phyloP scores from a whole-genome alignment of 1,140 invertebrate genomes.

The Ips typographus region DNA sequence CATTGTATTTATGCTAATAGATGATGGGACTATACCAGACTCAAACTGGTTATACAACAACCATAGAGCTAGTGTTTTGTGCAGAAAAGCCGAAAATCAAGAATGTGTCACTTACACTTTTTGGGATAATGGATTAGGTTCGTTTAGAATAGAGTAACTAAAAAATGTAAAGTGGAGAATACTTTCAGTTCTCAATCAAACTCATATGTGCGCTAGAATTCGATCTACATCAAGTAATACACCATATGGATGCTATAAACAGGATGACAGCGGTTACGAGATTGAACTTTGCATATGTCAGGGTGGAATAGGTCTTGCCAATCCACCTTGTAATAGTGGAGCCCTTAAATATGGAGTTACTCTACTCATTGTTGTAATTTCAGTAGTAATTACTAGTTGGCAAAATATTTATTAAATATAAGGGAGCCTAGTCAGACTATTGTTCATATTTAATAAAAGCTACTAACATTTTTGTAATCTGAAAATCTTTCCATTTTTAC shows the following conservation, averaged over 20 bases:
- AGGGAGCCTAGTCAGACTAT: too few relatives aligned
- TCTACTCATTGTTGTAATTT: too few relatives aligned
- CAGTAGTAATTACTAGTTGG: too few relatives aligned
- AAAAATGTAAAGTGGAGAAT: background rate
- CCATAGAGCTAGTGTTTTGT: conserved; percentile 51
- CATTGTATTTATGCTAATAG: conserved; percentile 42
- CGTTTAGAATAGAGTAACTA: conserved; percentile 28
- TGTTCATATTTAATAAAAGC: too few relatives aligned
- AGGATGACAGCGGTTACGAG: conserved; percentile 36
- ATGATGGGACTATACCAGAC: conserved; percentile 52
- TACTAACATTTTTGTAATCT: too few relatives aligned
- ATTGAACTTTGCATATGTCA: conserved; percentile 43
- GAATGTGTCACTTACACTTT: conserved; percentile 58
- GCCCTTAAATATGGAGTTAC: background rate
- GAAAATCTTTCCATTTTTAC: too few relatives aligned
- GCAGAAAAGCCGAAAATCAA: conserved; percentile 52
- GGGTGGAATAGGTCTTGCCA: conserved; percentile 11
- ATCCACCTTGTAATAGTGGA: conserved; percentile 14
- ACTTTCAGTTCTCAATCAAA: conserved; percentile 56
- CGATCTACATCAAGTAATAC: conserved; percentile 49
- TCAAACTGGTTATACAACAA: conserved; percentile 37
- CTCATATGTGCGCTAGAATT: conserved; percentile 58
- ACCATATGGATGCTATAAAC: conserved; percentile 53
- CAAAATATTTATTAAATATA: too few relatives aligned
- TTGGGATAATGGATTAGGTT: conserved; percentile 55